These are phyloP conservation scores for Dryocosmus kuriphilus DNA, from an alignment of 2,888 invertebrate genomes.

Conservation along the genomic window DNA sequence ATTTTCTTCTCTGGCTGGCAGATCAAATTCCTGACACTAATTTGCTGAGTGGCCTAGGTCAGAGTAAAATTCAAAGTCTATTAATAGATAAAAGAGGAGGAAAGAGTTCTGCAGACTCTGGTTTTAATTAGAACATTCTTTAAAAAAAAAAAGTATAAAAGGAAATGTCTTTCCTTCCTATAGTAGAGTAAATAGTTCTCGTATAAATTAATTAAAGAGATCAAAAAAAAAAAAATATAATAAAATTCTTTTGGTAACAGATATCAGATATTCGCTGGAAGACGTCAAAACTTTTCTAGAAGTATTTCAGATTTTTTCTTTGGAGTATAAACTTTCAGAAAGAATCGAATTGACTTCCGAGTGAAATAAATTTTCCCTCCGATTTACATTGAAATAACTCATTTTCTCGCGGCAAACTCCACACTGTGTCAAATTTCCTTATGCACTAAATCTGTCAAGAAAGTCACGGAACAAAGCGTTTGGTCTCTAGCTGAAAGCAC, in stretches of 20 bases:
- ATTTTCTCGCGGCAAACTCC: neutral
- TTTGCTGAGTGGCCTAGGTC: conserved; percentile 58
- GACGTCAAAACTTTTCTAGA: no score
- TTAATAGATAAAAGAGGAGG: conserved; percentile 49
- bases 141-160: neutral
- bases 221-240: neutral
- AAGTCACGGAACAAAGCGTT: conserved; percentile 41
- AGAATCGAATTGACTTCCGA: neutral
- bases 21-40: conserved; percentile 55
- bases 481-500: conserved; percentile 42
- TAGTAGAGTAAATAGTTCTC: no score
- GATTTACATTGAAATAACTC: conserved; percentile 32
- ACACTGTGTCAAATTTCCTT: conserved; percentile 42
- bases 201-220: no score
- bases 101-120: neutral
- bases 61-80: conserved; percentile 53
- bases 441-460: conserved; percentile 40
- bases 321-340: neutral
- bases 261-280: neutral
- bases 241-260: neutral
- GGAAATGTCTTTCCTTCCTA: no score
- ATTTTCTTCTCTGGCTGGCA: conserved; percentile 37
- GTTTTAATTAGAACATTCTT: neutral
- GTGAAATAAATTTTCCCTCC: conserved; percentile 16
- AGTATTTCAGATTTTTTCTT: neutral